Base-by-base conservation (phyloP, 2,888 invertebrate species). In the Dryomyza anilis region DNA sequence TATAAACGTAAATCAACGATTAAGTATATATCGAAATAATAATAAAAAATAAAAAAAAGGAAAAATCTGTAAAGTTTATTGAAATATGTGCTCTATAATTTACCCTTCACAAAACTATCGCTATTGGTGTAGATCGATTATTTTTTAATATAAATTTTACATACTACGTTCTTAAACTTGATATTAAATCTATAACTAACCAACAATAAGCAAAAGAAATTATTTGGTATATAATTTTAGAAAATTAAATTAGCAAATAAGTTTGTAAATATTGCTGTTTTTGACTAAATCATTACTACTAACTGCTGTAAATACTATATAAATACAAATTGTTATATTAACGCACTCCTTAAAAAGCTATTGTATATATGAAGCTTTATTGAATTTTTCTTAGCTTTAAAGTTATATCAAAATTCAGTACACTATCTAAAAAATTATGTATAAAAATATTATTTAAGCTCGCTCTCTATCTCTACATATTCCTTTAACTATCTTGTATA, bases 211-310 rank as follows among this genome's bases (percentile, higher is more conserved):
- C 77, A 78, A 78, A 75, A 66, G 23, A 19, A 36, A 68, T 62
- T 66, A 72, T 77, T 78, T 76, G 78, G 78, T 77, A 72, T 70
- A 70, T 46, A 45, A 46, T 14, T 39, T 16, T 25, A n/a, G n/a
- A n/a, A n/a, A n/a, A 43, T 75, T 77, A 73, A 72, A 58, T 65
- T 77, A 77, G 78, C 69, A 68, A 70, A 69, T 77, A 77, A 78
- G 77, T 74, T n/a, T 78, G 77, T 77, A 77, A 74, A 77, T 78
- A 78, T 73, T 60, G 50, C n/a, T n/a, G n/a, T n/a, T 33, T 25
- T 30, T 39, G 50, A 59, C 58, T 56, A 33, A 55, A 62, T 46
- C 30, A 48, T 56, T 45, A n/a, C 55, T 60, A 61, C 27, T 62
- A 67, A 67, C 62, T 63, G 67, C 66, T 74, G 74, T 74, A 74